phyloP scores from a whole-genome alignment of 2,797 vertebrate genomes.

The Eremophila alpestris region DNA sequence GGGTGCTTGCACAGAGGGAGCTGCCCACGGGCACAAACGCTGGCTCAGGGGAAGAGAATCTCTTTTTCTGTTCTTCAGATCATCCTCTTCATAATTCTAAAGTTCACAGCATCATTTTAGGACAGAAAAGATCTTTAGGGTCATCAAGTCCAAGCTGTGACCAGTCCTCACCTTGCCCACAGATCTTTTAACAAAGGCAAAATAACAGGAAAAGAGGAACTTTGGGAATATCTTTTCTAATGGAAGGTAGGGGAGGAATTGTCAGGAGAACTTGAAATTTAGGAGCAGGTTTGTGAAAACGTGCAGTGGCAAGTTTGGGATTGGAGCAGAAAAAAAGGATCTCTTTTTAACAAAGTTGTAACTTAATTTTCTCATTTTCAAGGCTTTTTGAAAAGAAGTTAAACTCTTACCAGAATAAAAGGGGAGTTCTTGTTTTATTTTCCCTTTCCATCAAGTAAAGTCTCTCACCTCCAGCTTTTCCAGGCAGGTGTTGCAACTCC shows the following conservation, averaged over 20 bases:
- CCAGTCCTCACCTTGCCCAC: accelerated
- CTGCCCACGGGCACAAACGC: not conserved
- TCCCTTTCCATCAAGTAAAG: not conserved
- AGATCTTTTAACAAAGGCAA: not conserved
- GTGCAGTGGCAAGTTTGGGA: not conserved
- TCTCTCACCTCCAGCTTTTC: not conserved
- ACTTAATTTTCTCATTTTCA: not conserved
- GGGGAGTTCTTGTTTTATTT: not conserved
- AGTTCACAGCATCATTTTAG: not conserved
- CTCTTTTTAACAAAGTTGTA: not conserved
- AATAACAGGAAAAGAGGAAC: not conserved
- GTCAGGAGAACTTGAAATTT: not conserved
- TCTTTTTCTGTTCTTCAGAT: not conserved
- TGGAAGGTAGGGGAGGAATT: not conserved
- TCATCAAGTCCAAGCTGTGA: accelerated
- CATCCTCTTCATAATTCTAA: not conserved
- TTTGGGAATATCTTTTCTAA: not conserved
- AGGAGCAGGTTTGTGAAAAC: not conserved
- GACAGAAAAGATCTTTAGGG: not conserved
- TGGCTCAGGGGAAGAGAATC: not conserved
- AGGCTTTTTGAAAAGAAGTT: not conserved
- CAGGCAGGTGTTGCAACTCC: not conserved
- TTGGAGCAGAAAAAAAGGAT: not conserved
- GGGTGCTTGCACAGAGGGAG: not conserved
- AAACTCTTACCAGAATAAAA: not conserved